A percentile compares a stretch with the other conserved stretches of the same genome.
These are phyloP conservation scores for Anthopleura sola DNA, from an alignment of 64 coral and sea anemone species.

Conservation along the genomic window DNA sequence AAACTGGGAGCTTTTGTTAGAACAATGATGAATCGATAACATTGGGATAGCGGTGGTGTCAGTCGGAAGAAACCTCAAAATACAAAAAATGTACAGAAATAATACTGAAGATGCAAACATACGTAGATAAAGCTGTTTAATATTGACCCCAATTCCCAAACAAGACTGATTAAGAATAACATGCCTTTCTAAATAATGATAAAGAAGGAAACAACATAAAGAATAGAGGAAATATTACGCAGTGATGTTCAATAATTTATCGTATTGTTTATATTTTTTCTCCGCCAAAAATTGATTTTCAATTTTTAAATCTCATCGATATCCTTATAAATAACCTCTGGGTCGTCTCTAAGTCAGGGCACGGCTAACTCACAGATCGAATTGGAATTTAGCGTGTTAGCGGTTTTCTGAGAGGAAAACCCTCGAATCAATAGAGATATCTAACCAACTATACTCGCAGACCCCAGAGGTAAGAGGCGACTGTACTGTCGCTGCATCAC, in stretches of 20 bases:
- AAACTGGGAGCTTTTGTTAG: background rate
- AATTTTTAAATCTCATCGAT: too few species aligned
- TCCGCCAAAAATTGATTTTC: background rate
- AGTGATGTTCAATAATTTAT: too few species aligned
- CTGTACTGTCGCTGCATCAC: too few species aligned
- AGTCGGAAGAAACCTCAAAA: background rate
- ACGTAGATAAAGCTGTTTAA: background rate
- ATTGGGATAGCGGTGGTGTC: background rate
- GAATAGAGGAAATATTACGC: background rate
- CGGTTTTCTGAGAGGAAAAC: too few species aligned
- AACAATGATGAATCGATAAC: background rate
- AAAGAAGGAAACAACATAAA: background rate
- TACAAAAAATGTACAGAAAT: background rate
- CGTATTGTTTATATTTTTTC: background rate
- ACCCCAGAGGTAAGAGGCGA: too few species aligned
- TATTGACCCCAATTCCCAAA: background rate
- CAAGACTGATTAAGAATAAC: background rate
- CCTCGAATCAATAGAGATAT: too few species aligned
- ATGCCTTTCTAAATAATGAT: background rate
- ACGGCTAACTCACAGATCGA: too few species aligned
- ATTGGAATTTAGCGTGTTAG: too few species aligned
- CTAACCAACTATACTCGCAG: too few species aligned
- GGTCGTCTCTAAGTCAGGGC: too few species aligned
- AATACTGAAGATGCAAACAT: background rate
- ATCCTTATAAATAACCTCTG: too few species aligned